Evolutionary conservation across 2,888 invertebrate species (phyloP).

Genomic region (Melangyna quadrimaculata): DNA sequence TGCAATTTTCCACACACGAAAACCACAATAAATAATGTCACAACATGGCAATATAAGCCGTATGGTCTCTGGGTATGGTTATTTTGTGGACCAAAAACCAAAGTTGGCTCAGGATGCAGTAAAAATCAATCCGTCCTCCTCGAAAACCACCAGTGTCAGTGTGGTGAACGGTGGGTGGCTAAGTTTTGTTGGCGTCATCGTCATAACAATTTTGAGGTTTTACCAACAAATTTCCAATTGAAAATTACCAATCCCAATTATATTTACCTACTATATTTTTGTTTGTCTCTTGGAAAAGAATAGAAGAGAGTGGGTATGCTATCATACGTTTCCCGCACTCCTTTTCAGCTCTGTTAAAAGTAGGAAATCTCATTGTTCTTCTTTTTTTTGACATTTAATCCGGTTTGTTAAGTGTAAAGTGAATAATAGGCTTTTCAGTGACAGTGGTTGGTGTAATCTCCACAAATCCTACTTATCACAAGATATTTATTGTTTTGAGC

Average conservation of each 20-base stretch:
- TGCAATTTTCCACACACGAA: background rate
- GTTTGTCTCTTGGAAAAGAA: background rate
- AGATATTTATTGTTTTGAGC: conserved; percentile 27
- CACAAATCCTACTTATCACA: conserved; percentile 38
- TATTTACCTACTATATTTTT: background rate
- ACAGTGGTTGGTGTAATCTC: conserved; percentile 49
- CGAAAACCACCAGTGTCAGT: background rate
- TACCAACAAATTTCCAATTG: conserved; percentile 36
- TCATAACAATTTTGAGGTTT: conserved; percentile 62
- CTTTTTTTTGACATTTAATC: conserved; percentile 20
- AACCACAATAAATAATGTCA: conserved; percentile 53
- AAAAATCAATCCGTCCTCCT: conserved; percentile 33
- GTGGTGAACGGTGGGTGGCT: conserved; percentile 4
- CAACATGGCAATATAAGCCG: conserved; percentile 28
- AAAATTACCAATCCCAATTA: conserved; percentile 39
- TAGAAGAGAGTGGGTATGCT: too few relatives aligned
- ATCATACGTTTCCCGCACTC: background rate
- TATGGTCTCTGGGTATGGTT: background rate
- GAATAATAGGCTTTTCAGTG: conserved; percentile 50
- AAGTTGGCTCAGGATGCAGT: conserved; percentile 38
- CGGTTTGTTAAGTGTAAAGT: conserved; percentile 40
- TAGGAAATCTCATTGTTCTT: background rate
- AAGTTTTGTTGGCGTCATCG: conserved; percentile 32
- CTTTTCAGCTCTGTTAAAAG: background rate
- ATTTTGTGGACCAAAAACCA: conserved; percentile 21